Conservation (phyloP, 2,888 invertebrate species). For the Sesia apiformis region DNA sequence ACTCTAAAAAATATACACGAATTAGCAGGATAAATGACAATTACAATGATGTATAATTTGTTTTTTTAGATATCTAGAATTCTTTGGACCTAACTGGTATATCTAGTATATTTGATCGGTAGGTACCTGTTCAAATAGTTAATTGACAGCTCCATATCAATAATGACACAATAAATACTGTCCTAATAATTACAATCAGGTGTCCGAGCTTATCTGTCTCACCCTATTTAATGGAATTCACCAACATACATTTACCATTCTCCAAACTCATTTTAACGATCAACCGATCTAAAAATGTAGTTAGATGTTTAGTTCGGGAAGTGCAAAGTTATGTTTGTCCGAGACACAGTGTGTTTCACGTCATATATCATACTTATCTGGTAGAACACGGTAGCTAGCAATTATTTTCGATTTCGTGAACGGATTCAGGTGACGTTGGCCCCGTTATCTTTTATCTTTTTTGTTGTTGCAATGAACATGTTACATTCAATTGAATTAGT, state of each 20-base stretch:
- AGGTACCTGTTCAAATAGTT: constrained; percentile 5
- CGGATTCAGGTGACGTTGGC: not conserved
- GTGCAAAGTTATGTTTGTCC: constrained; percentile 5
- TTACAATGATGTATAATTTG: too few relatives aligned
- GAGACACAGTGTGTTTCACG: constrained; percentile 23
- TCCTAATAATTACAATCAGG: constrained; percentile 31
- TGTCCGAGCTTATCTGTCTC: constrained; percentile 25
- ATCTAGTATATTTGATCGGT: too few relatives aligned
- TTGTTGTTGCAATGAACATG: constrained; percentile 2
- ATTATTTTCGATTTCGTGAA: constrained; percentile 40
- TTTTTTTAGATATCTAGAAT: too few relatives aligned
- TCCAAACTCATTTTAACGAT: not conserved
- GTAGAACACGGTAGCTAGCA: constrained; percentile 33
- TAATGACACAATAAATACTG: constrained; percentile 14
- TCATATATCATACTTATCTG: constrained; percentile 40
- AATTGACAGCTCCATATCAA: constrained; percentile 25
- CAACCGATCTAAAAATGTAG: not conserved
- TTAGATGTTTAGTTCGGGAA: not conserved
- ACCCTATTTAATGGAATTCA: constrained; percentile 2
- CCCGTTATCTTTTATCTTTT: not conserved
- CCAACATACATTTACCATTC: not conserved
- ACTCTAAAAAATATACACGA: too few relatives aligned
- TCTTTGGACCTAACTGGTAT: too few relatives aligned
- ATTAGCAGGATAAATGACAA: too few relatives aligned
- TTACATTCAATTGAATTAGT: too few relatives aligned